Conservation (phyloP, 2,888 invertebrate species). For the Strigamia maritima region DNA sequence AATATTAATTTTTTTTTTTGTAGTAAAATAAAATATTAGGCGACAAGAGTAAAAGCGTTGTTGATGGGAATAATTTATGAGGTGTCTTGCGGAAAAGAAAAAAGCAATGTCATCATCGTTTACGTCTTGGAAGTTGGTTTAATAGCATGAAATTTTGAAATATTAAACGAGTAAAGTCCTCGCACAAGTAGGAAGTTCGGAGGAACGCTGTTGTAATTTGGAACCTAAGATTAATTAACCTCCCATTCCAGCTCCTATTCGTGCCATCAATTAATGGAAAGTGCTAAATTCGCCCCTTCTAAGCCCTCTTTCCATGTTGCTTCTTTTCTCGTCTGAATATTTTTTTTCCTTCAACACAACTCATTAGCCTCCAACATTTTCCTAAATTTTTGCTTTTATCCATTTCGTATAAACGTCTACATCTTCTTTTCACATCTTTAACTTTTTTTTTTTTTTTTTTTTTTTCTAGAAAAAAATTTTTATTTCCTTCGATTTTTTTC, state of each 20-base stretch:
- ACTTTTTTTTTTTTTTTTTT: not conserved
- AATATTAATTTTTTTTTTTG: not conserved
- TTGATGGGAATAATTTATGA: slow-evolving; percentile 12
- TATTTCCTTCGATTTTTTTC: not conserved
- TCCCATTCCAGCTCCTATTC: not conserved
- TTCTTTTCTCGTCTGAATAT: slow-evolving; percentile 6
- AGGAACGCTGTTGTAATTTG: not conserved
- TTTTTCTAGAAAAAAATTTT: not conserved
- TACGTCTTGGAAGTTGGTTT: slow-evolving; percentile 2
- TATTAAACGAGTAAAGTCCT: slow-evolving; percentile 15
- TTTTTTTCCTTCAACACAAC: slow-evolving; percentile 5
- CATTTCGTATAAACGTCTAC: not conserved
- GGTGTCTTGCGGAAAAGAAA: slow-evolving; percentile 11
- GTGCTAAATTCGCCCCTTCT: slow-evolving; percentile 9
- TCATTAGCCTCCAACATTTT: slow-evolving; percentile 1
- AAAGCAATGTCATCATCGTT: slow-evolving; percentile 18
- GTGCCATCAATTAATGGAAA: slow-evolving; percentile 25
- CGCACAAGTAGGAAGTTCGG: not conserved
- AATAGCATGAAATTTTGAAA: slow-evolving; percentile 19
- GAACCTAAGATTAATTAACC: slow-evolving; percentile 28
- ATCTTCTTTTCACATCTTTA: not conserved
- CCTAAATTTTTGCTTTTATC: not conserved
- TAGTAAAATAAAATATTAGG: not conserved
- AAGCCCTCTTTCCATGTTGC: slow-evolving; percentile 16
- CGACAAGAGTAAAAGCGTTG: not conserved